Base-by-base conservation (phyloP, 2,888 invertebrate species). In the Drosophila lutescens region DNA sequence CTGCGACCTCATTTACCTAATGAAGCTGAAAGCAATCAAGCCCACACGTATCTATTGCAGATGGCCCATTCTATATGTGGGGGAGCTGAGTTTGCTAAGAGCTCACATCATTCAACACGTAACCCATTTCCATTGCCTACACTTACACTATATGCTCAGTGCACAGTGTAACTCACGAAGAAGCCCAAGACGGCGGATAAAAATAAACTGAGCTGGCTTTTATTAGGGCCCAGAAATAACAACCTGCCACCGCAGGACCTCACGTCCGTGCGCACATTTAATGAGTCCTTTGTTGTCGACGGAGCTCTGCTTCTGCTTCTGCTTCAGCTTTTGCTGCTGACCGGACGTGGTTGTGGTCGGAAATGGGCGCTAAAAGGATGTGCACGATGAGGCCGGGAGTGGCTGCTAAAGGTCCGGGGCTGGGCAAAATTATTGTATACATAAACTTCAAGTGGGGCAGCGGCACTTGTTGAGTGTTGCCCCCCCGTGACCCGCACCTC, bases 281-380 rank as follows among this genome's bases (percentile, higher is more conserved):
- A 83, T 83, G 87, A 87, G 85, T 59, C 70, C 56, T 77, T 83
- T 77, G 72, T 55, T 65, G 74, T 38, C 51, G 43, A 20, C 20
- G 50, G 40, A 53, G 70, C 44, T 46, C 53, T 66, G 53, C 74
- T 76, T 61, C 60, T 70, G 23, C 50, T 63, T 47, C 62, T 54
- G 34, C 50, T 46, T 47, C 62, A 44, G 41, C 49, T 54, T 43
- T 15, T 38, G 43, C 68, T 72, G 85, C 71, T 74, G 83, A 79
- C 86, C 85, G 88, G 88, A 85, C 57, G 76, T 86, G 74, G 68
- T 60, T 69, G 86, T 74, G 72, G 88, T 74, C 86, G 85, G 86
- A 88, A 88, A 79, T 83, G 79, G 76, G 68, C 73, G 83, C 65
- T 82, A 79, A 86, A 85, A 76, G 88, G 77, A 87, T 82, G 73